A percentile compares a stretch with the other conserved stretches of the same genome.
These are phyloP conservation scores for Sebastes elongatus DNA, from an alignment of 2,797 vertebrate genomes.

Conservation along the genomic window DNA sequence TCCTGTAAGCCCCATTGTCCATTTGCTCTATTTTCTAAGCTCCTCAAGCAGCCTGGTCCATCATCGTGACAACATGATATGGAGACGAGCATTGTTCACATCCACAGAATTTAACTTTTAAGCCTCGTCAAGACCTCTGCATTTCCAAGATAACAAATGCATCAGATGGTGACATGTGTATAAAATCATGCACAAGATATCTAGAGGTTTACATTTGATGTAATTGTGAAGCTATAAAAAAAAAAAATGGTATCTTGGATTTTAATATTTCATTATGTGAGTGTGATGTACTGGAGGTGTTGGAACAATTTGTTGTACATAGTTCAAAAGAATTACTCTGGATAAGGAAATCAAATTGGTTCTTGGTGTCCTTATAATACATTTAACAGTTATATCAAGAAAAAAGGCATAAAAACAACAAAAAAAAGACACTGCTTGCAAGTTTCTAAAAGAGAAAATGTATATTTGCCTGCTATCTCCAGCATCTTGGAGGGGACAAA, in stretches of 20 bases:
- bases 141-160: not conserved
- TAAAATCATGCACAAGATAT: not conserved
- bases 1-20: not conserved
- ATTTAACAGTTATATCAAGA: not conserved
- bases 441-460: not conserved
- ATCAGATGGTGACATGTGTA: not conserved
- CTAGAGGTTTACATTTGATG: not conserved
- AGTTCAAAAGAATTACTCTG: not conserved
- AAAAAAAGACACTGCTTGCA: not conserved
- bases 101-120: not conserved
- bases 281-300: not conserved
- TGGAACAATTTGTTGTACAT: not conserved
- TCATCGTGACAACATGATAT: not conserved
- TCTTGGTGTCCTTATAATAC: not conserved
- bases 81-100: not conserved
- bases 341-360: not conserved
- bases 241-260: not conserved
- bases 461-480: not conserved
- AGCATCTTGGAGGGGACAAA: constrained; percentile 37
- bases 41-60: not conserved
- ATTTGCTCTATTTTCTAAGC: not conserved
- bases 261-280: not conserved
- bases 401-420: not conserved
- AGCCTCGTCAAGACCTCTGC: not conserved
- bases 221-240: not conserved